Evolutionary conservation across 1,140 invertebrate species (phyloP), one percentile per base, ranked within the genome.

Genomic region (Hylyphantes graminicola): DNA sequence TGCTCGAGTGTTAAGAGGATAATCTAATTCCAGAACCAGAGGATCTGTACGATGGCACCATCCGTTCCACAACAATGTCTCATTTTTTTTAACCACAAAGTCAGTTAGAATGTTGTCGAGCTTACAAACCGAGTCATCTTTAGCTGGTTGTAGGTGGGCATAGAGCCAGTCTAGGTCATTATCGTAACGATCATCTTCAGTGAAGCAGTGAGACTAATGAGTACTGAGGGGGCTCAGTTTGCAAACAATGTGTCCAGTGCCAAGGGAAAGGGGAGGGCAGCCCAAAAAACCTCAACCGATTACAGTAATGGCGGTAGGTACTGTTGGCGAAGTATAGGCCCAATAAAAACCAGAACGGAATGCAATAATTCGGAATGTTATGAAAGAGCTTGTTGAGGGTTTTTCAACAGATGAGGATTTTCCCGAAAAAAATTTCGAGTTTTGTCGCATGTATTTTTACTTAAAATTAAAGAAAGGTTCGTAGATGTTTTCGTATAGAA

Each of bases 131-230:
- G 35, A 35, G 35, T 5, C 35, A 35, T 35, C 35, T 35, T 35
- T 35, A 70, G 68, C 51, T 53, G 51, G 68, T 51, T 55, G 70
- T 75, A 61, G 74, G 61, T 78, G 76, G 76, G 63, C 59, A 65
- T 21, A 19, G 59, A 64, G 75, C 61, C 75, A 76, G 74, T 76
- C n/a, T 57, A 48, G 57, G 70, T 83, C 70, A 83, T 83, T 74
- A 83, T 55, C 13, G 80, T 83, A 83, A 83, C 72, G 72, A 83
- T 67, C 72, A 54, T 74, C 68, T 48, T 51, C 70, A 82, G 70
- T 65, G 80, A 65, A 83, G 72, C 72, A 81, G 80, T 21, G 80
- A 19, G 57, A 21, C 63, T 83, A 83, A 83, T 83, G 80, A 83
- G 80, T 57, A 53, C 12, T 50, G 11, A 9, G 17, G n/a, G 64